Evolutionary conservation across 2,888 invertebrate species (phyloP).

Genomic region (Phymatocera aterrima): DNA sequence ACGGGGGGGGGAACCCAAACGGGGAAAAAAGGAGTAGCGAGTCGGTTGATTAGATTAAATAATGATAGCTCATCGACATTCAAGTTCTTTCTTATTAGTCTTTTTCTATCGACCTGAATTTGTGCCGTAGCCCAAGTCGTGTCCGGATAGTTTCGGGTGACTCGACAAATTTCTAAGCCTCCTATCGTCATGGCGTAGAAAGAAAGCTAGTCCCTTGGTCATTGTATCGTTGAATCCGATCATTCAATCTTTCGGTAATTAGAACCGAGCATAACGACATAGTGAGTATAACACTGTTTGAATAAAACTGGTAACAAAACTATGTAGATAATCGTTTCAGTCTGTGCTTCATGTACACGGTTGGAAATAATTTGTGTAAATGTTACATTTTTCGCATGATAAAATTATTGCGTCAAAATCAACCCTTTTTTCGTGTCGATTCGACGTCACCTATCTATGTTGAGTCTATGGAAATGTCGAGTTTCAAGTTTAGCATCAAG

Average conservation of each 20-base stretch:
- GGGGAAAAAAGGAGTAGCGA: background rate
- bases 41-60: slow-evolving; percentile 42
- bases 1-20: background rate
- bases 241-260: slow-evolving; percentile 8
- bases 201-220: slow-evolving; percentile 4
- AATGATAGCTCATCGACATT: slow-evolving; percentile 39
- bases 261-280: background rate
- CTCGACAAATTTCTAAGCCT: slow-evolving; percentile 42
- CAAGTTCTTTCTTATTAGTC: slow-evolving; percentile 43
- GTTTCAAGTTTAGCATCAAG: too few relatives aligned
- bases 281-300: background rate
- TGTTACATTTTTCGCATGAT: too few relatives aligned
- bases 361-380: too few relatives aligned
- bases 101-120: slow-evolving; percentile 8
- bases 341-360: too few relatives aligned
- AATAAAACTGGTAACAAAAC: background rate
- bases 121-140: background rate
- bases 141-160: slow-evolving; percentile 15
- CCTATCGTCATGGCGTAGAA: slow-evolving; percentile 8
- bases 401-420: too few relatives aligned
- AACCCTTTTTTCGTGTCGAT: too few relatives aligned
- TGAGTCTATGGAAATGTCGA: too few relatives aligned
- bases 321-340: background rate
- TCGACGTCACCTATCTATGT: too few relatives aligned
- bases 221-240: background rate